Percentiles rank a stretch among this genome's conserved stretches.
Evolutionary conservation across 1,140 invertebrate genomes (phyloP).

Genomic region (Brachionus paranguensis): DNA sequence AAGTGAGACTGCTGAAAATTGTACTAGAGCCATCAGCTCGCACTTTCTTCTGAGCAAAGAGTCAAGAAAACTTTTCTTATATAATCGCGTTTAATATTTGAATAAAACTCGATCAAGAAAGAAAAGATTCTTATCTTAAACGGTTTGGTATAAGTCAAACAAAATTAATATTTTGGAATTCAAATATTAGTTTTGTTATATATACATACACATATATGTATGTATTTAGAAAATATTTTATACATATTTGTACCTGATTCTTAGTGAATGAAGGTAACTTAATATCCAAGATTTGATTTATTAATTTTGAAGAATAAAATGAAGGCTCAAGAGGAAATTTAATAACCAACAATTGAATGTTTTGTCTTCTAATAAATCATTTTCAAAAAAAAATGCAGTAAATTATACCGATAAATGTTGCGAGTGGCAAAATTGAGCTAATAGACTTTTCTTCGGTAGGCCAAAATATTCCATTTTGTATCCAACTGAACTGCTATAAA

Average conservation of each 20-base stretch:
- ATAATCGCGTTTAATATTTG: neutral
- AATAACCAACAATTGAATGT: neutral
- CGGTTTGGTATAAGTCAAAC: neutral
- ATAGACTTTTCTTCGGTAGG: neutral
- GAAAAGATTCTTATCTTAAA: neutral
- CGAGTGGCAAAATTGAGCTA: neutral
- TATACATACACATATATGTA: neutral
- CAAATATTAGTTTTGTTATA: neutral
- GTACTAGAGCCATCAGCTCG: neutral
- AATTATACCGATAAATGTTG: neutral
- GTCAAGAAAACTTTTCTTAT: neutral
- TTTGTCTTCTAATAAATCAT: neutral
- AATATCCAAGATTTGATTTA: neutral
- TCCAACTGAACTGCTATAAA: neutral
- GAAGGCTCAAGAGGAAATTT: neutral
- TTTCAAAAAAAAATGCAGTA: neutral
- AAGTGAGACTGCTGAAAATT: neutral
- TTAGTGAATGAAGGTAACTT: neutral
- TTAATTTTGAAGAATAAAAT: neutral
- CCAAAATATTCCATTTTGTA: neutral
- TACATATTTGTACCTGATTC: neutral
- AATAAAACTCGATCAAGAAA: neutral
- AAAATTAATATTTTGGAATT: neutral
- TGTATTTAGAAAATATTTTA: neutral
- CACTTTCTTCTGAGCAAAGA: neutral